A percentile compares a stretch with the other conserved stretches of the same genome.
Evolutionary conservation across 1,140 invertebrate genomes (phyloP).

Genomic region (Euschistus heros): DNA sequence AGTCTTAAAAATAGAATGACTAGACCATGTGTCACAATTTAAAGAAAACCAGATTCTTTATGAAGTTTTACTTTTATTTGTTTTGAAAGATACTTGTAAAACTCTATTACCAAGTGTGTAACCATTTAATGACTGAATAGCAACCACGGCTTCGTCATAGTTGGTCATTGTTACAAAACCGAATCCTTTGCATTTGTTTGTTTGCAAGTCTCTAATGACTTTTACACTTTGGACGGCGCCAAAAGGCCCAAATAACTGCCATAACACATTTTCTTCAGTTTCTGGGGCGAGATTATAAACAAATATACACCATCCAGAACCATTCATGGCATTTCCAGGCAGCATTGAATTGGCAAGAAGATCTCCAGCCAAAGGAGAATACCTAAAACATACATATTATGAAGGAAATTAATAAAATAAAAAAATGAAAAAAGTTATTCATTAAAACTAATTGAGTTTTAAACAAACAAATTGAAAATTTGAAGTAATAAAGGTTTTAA

Average conservation of each 20-base stretch:
- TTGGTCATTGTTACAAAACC: slow-evolving; percentile 99
- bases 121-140: slow-evolving; percentile 95
- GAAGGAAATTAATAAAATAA: neutral
- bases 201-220: slow-evolving; percentile 92
- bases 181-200: slow-evolving; percentile 99
- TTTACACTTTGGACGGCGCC: slow-evolving; percentile 98
- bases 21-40: slow-evolving; percentile 24
- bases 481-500: too few species aligned
- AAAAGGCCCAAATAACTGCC: slow-evolving; percentile 98
- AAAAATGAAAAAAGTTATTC: too few species aligned
- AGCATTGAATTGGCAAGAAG: slow-evolving; percentile 77
- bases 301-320: slow-evolving; percentile 95
- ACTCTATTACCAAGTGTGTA: slow-evolving; percentile 95
- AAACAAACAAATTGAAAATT: too few species aligned
- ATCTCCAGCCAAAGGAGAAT: slow-evolving; percentile 89
- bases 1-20: slow-evolving; percentile 28
- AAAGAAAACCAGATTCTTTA: slow-evolving; percentile 38
- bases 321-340: slow-evolving; percentile 67
- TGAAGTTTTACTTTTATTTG: slow-evolving; percentile 83
- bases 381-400: slow-evolving; percentile 46
- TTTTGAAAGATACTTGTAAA: slow-evolving; percentile 97
- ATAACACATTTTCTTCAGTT: slow-evolving; percentile 95
- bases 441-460: neutral
- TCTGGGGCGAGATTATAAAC: slow-evolving; percentile 97
- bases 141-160: slow-evolving; percentile 95